Base-by-base conservation (phyloP, 2,888 invertebrate species). In the Pseudanteris insignis region DNA sequence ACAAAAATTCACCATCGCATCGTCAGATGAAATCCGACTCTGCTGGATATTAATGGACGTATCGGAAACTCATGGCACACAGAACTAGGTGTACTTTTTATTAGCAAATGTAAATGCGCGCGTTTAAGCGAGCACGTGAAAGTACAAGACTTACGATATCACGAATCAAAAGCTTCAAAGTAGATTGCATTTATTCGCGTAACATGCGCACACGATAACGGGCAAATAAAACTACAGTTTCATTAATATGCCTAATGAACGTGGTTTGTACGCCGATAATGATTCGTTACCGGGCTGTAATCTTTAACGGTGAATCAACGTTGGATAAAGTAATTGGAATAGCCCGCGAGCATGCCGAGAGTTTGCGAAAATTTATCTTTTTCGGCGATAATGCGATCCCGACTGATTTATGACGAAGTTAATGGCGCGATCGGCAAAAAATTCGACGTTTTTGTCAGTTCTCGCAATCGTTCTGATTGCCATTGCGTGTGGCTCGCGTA, bases 1-100 rank as follows among this genome's bases (percentile, higher is more conserved):
- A n/a, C n/a, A n/a, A n/a, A n/a, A n/a, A n/a, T n/a, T n/a, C n/a
- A n/a, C n/a, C n/a, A n/a, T n/a, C 63, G 57, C 63, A 69, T 44
- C 58, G 55, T 57, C 64, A 65, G 66, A 70, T 67, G 66, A 65
- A 62, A 60, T 53, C 60, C 43, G 44, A 48, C 40, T 30, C 38
- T 46, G 47, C 48, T 38, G 36, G 48, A 53, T 53, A 58, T 63
- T 53, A 63, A 58, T 50, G 54, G 37, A 37, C 48, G 44, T 43
- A 57, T 57, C 43, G 48, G 37, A 57, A 57, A 43, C 34, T 29
- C 57, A 40, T 32, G 28, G 36, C 7, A 10, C 12, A 13, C 25
- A 33, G 43, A 33, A 43, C 38, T 47, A 36, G 33, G 43, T 26
- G 24, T 43, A 33, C 15, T 33, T 36, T 50, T 51, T 47, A 63